phyloP scores from a whole-genome alignment of 2,797 vertebrate species.

The Delichon dasypus region DNA sequence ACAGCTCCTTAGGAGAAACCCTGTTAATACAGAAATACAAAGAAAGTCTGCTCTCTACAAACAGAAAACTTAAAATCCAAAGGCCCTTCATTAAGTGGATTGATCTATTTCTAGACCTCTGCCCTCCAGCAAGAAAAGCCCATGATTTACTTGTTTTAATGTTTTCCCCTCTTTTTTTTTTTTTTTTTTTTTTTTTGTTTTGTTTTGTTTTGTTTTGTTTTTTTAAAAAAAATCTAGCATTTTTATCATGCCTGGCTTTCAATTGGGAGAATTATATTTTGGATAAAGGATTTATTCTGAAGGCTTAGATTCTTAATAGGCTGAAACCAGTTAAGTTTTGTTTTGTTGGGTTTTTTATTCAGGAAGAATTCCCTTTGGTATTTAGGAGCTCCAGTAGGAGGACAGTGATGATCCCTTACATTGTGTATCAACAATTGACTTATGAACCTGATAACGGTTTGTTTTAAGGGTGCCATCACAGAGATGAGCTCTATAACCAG shows the following conservation, averaged over 20 bases:
- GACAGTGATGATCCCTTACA: background rate
- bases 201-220: background rate
- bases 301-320: background rate
- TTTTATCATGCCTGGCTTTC: background rate
- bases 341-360: too few relatives aligned
- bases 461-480: background rate
- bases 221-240: background rate
- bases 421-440: background rate
- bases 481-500: background rate
- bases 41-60: background rate
- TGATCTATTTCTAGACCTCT: background rate
- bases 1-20: background rate
- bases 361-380: background rate
- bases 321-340: background rate
- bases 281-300: background rate
- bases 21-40: background rate
- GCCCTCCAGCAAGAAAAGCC: background rate
- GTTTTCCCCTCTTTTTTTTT: too few relatives aligned
- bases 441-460: background rate
- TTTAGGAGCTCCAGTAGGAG: background rate
- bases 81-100: background rate
- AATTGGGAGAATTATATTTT: background rate
- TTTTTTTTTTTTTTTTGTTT: too few relatives aligned
- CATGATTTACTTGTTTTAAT: background rate
- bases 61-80: slow-evolving; percentile 4